These are phyloP conservation scores for Neosilurus hyrtlii DNA, from an alignment of 2,797 vertebrate genomes.

Conservation along the genomic window DNA sequence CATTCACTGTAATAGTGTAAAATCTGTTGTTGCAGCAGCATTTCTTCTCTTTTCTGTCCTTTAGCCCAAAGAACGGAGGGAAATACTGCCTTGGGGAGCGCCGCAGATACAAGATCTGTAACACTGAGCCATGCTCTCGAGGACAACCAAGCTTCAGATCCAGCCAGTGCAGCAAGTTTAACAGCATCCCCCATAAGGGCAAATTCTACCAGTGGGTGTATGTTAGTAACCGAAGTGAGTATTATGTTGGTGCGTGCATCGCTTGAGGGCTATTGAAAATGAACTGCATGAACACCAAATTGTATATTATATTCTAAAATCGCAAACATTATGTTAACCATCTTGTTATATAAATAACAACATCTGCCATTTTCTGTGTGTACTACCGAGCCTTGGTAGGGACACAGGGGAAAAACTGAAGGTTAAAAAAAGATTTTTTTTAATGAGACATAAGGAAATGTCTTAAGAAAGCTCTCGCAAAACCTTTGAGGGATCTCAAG, in stretches of 20 bases:
- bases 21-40: not conserved
- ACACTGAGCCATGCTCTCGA: conserved; percentile 66
- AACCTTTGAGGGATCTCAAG: too few relatives aligned
- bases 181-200: conserved; percentile 83
- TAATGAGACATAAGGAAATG: too few relatives aligned
- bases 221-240: conserved; percentile 81
- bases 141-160: conserved; percentile 82
- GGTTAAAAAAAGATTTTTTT: too few relatives aligned
- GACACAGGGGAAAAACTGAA: too few relatives aligned
- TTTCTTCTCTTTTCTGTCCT: conserved; percentile 21
- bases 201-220: conserved; percentile 87
- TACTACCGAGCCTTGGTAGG: too few relatives aligned
- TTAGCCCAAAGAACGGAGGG: conserved; percentile 84
- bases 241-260: not conserved
- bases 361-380: not conserved
- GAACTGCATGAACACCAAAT: too few relatives aligned
- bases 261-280: not conserved
- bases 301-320: not conserved
- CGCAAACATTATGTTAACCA: not conserved
- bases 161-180: conserved; percentile 87
- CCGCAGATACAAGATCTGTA: conserved; percentile 81
- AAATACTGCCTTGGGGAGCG: conserved; percentile 90
- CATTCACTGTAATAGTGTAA: too few relatives aligned
- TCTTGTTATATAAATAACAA: not conserved
- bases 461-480: too few relatives aligned